Evolutionary conservation across 1,140 invertebrate species (phyloP).

Genomic region (Lepeophtheirus salmonis): DNA sequence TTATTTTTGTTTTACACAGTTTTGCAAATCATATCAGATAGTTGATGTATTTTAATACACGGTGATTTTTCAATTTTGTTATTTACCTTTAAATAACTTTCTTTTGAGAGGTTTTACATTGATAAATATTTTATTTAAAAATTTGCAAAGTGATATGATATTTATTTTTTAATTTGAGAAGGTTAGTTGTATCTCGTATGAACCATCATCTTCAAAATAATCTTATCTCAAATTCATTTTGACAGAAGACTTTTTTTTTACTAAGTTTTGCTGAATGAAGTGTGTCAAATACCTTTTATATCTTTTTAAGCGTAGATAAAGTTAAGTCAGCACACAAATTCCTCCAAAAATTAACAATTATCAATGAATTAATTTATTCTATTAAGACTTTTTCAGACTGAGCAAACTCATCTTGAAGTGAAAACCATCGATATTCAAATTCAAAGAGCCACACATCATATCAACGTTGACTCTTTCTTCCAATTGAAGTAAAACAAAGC

Average conservation of each 20-base stretch:
- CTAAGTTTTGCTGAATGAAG: conserved; percentile 5
- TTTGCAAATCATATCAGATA: too few species aligned
- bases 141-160: too few species aligned
- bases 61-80: too few species aligned
- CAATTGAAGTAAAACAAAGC: neutral
- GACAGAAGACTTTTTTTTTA: neutral
- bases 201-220: neutral
- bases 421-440: neutral
- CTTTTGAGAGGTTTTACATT: too few species aligned
- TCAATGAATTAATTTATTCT: neutral
- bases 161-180: too few species aligned
- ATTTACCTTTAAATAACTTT: too few species aligned
- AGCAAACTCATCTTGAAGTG: neutral
- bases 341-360: neutral
- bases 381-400: neutral
- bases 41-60: too few species aligned
- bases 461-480: conserved; percentile 4
- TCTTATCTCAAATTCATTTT: neutral
- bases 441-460: too few species aligned
- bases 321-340: neutral
- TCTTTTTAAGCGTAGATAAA: conserved; percentile 4
- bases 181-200: conserved; percentile 1
- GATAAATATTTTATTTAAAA: too few species aligned
- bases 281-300: neutral
- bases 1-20: too few species aligned